Evolutionary conservation across 2,797 vertebrate genomes (phyloP).

Genomic region (Malacoraja senta): DNA sequence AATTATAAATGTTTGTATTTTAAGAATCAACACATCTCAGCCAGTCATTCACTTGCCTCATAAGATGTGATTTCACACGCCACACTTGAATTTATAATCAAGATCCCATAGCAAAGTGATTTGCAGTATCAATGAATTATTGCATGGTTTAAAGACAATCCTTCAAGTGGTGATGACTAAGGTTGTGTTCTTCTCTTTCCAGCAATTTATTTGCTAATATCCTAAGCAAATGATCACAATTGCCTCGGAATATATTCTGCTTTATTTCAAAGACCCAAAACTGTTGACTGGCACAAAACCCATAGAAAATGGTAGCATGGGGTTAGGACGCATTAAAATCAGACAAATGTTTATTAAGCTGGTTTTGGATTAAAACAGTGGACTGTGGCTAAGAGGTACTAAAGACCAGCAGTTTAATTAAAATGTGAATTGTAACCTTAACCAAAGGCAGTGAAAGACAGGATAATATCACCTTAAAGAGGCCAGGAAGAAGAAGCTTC

Average conservation of each 20-base stretch:
- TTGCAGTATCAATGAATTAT: neutral
- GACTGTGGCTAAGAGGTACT: neutral
- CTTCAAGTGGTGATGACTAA: neutral
- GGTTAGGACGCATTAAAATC: neutral
- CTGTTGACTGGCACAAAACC: neutral
- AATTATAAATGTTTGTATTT: neutral
- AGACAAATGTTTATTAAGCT: too few relatives aligned
- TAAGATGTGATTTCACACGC: neutral
- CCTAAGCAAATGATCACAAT: neutral
- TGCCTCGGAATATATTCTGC: neutral
- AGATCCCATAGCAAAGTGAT: neutral
- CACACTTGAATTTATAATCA: neutral
- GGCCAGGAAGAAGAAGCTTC: too few relatives aligned
- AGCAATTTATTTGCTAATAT: neutral
- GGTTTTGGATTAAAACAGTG: neutral
- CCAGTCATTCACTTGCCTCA: neutral
- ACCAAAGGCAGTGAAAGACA: too few relatives aligned
- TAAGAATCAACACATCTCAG: neutral
- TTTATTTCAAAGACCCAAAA: neutral
- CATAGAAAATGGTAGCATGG: neutral
- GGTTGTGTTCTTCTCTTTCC: neutral
- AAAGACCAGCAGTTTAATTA: neutral
- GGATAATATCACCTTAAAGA: neutral
- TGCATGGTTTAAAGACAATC: neutral
- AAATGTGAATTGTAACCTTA: neutral